These are phyloP conservation scores for Barbus barbus DNA, from an alignment of 2,113 vertebrate genomes.

Conservation along the genomic window DNA sequence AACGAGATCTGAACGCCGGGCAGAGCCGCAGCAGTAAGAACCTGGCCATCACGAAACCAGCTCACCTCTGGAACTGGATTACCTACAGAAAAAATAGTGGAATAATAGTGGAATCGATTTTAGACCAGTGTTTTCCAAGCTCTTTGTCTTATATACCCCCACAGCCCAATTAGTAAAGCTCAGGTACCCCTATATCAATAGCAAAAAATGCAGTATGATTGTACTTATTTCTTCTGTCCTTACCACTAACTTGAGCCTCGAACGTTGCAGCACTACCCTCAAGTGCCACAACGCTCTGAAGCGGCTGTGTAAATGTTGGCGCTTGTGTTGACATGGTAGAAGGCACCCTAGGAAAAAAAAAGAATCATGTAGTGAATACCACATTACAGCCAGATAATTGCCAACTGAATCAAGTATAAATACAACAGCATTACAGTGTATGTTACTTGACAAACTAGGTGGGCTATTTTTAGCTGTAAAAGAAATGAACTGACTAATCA, in stretches of 20 bases:
- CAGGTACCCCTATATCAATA: not conserved
- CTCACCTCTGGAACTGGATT: constrained; percentile 99
- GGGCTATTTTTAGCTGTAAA: constrained; percentile 21
- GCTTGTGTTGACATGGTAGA: constrained; percentile 90
- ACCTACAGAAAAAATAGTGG: constrained; percentile 72
- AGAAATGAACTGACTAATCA: constrained; percentile 53
- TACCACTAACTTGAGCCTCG: constrained; percentile 98
- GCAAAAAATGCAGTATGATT: not conserved
- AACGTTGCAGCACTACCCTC: constrained; percentile 99
- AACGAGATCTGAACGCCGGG: constrained; percentile 97
- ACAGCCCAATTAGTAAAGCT: not conserved
- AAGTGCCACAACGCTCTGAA: constrained; percentile 98
- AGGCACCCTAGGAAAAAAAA: constrained; percentile 83
- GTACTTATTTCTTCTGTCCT: constrained; percentile 59
- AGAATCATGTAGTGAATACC: not conserved
- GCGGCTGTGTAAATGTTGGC: constrained; percentile 92
- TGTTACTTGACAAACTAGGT: not conserved
- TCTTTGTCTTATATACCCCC: not conserved
- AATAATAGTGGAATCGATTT: not conserved
- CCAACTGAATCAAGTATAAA: not conserved
- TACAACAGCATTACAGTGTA: not conserved
- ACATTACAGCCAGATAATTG: not conserved
- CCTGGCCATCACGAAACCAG: constrained; percentile 99
- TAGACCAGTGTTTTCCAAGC: not conserved
- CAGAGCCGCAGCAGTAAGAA: constrained; percentile 88